Conservation (phyloP, 2,113 vertebrate genomes). For the Motacilla tschutschensis region DNA sequence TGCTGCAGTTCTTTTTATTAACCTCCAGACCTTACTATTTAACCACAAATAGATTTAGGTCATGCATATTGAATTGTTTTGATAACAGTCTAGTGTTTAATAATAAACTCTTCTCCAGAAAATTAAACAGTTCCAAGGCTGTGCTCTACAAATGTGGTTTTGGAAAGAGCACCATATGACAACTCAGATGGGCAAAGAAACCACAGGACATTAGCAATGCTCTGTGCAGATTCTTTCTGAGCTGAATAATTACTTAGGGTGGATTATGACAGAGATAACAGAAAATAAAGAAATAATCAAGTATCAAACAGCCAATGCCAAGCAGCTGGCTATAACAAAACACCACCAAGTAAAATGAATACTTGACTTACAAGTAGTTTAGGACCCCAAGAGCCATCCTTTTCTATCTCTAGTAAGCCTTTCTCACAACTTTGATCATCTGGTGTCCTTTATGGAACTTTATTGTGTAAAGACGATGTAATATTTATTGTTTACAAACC, state of each 20-base stretch:
- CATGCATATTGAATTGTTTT: slow-evolving; percentile 56
- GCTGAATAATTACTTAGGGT: neutral
- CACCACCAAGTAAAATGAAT: neutral
- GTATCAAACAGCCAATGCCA: neutral
- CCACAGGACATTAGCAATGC: slow-evolving; percentile 1
- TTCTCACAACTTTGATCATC: slow-evolving; percentile 45
- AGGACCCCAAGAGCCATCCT: neutral
- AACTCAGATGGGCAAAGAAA: slow-evolving; percentile 39
- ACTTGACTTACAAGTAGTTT: neutral
- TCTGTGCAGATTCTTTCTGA: neutral
- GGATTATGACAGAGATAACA: neutral
- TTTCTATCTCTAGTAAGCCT: neutral
- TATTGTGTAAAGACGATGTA: slow-evolving; percentile 27
- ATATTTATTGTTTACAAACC: slow-evolving; percentile 62
- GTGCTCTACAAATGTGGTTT: slow-evolving; percentile 32
- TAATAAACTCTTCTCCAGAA: slow-evolving; percentile 38
- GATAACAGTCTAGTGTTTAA: slow-evolving; percentile 40
- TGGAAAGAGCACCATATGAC: slow-evolving; percentile 52
- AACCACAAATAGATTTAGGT: slow-evolving; percentile 59
- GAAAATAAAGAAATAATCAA: neutral
- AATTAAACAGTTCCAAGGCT: slow-evolving; percentile 52
- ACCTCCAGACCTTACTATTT: slow-evolving; percentile 52
- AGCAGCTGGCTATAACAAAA: neutral
- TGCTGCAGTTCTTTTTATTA: slow-evolving; percentile 50
- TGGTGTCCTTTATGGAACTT: slow-evolving; percentile 28